These are phyloP conservation scores for Rhea americana DNA, from an alignment of 2,113 vertebrate genomes.

Conservation along the genomic window DNA sequence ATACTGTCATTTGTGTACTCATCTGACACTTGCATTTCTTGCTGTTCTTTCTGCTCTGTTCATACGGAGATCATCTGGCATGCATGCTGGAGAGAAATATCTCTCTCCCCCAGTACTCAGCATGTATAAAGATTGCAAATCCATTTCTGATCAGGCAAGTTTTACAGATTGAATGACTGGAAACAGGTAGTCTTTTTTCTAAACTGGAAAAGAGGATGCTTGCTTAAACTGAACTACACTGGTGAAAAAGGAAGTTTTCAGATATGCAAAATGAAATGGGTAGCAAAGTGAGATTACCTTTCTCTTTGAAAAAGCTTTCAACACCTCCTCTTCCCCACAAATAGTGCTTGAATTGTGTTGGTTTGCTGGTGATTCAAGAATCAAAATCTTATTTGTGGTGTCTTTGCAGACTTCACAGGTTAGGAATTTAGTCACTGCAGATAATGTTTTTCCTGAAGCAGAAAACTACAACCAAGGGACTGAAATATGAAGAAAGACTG, in stretches of 20 bases:
- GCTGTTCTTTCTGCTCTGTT: background rate
- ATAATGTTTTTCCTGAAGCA: slow-evolving; percentile 15
- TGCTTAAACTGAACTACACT: background rate
- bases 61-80: background rate
- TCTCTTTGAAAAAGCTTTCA: background rate
- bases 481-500: slow-evolving; percentile 29
- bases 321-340: background rate
- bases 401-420: background rate
- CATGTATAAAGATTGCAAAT: background rate
- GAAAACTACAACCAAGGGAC: slow-evolving; percentile 15
- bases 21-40: background rate
- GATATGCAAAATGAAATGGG: background rate
- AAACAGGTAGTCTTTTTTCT: background rate
- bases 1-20: background rate
- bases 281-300: background rate
- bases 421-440: slow-evolving; percentile 18
- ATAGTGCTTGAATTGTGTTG: slow-evolving; percentile 2
- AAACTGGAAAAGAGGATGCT: background rate
- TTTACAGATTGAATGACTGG: background rate
- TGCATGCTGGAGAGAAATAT: background rate
- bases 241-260: background rate
- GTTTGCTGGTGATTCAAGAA: slow-evolving; percentile 16
- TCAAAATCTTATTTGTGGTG: slow-evolving; percentile 35
- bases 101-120: background rate
- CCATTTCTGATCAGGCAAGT: background rate